These are phyloP conservation scores for Rachycentron canadum DNA, from an alignment of 2,797 vertebrate genomes.

Conservation along the genomic window DNA sequence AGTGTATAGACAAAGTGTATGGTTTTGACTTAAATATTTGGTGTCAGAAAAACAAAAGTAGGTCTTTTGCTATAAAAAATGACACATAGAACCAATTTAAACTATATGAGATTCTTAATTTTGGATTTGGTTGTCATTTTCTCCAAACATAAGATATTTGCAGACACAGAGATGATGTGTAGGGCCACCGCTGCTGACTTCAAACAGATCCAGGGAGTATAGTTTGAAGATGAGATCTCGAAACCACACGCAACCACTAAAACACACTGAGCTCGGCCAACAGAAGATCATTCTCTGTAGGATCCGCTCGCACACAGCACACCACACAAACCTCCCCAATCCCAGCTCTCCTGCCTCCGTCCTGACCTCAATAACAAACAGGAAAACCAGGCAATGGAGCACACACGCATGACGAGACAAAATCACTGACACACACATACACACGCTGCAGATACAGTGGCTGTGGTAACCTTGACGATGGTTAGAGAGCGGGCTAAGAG, in stretches of 20 bases:
- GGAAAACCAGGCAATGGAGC: slow-evolving; percentile 68
- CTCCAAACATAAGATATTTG: not conserved
- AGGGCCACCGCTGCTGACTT: slow-evolving; percentile 37
- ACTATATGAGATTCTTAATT: not conserved
- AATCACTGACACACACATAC: slow-evolving; percentile 16
- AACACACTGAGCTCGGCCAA: slow-evolving; percentile 55
- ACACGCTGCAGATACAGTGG: slow-evolving; percentile 37
- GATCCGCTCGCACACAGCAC: slow-evolving; percentile 54
- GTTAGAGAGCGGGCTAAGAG: slow-evolving; percentile 32
- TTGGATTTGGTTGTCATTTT: slow-evolving; percentile 24
- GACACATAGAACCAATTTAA: not conserved
- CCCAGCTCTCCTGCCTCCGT: slow-evolving; percentile 61
- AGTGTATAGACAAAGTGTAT: not conserved
- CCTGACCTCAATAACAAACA: slow-evolving; percentile 75
- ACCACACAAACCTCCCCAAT: slow-evolving; percentile 63
- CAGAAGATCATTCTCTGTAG: slow-evolving; percentile 43
- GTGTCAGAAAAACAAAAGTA: not conserved
- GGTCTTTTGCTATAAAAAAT: not conserved
- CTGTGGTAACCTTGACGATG: slow-evolving; percentile 60
- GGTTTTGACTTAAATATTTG: not conserved
- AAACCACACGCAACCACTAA: slow-evolving; percentile 66
- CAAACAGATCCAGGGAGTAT: slow-evolving; percentile 48
- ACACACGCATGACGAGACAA: slow-evolving; percentile 36
- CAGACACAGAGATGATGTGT: slow-evolving; percentile 32
- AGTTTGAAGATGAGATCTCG: slow-evolving; percentile 52